Conservation (phyloP, 2,113 vertebrate genomes). For the Peromyscus leucopus region DNA sequence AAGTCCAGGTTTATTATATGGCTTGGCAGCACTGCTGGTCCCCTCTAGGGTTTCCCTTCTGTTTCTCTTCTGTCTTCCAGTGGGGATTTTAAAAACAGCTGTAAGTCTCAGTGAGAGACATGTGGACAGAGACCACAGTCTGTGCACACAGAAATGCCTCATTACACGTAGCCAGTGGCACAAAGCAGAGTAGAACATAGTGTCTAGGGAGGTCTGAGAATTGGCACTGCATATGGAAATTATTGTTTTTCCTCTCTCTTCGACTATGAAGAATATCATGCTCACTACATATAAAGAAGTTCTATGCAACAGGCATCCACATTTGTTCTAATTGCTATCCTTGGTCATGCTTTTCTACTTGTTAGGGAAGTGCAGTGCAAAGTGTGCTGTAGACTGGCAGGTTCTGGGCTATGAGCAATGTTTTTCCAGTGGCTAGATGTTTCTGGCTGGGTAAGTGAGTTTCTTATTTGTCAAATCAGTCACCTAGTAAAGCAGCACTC, state of each 20-base stretch:
- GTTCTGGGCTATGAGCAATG: background rate
- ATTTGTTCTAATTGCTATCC: background rate
- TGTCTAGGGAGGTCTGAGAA: background rate
- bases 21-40: background rate
- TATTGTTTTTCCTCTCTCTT: background rate
- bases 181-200: accelerated
- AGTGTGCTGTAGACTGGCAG: background rate
- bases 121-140: background rate
- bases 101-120: background rate
- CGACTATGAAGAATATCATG: background rate
- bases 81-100: background rate
- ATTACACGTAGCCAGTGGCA: background rate
- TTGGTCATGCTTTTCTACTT: background rate
- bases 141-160: background rate
- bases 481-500: conserved; percentile 32
- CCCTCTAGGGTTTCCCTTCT: accelerated
- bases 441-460: conserved; percentile 12
- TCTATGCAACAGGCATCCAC: background rate
- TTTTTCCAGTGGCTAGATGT: conserved; percentile 15
- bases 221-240: background rate
- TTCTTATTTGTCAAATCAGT: conserved; percentile 62
- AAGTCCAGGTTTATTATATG: background rate
- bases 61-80: background rate
- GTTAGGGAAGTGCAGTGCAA: background rate
- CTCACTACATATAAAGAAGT: background rate